Evolutionary conservation across 2,797 vertebrate species (phyloP).

Genomic region (Morus bassanus): DNA sequence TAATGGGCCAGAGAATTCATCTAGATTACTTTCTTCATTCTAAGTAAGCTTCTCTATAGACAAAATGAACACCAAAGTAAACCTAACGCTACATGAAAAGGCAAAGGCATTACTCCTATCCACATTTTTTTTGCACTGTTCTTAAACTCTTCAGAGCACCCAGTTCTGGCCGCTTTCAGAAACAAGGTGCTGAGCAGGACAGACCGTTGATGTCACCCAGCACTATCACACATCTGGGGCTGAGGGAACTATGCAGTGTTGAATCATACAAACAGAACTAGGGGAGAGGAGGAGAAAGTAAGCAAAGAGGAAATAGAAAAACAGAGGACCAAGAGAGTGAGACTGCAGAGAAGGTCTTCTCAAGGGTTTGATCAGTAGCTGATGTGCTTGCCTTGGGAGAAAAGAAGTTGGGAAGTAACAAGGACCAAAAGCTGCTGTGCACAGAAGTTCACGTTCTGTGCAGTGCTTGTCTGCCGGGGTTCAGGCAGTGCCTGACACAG

Average conservation of each 20-base stretch:
- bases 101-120: background rate
- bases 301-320: background rate
- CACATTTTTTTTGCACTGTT: background rate
- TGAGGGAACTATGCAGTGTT: background rate
- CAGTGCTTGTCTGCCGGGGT: background rate
- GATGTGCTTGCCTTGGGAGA: background rate
- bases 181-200: background rate
- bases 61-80: background rate
- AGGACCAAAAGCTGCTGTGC: background rate
- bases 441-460: background rate
- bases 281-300: background rate
- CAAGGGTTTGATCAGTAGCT: background rate
- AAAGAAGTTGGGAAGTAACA: background rate
- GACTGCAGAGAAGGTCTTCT: background rate
- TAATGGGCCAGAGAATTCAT: background rate
- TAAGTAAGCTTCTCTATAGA: background rate
- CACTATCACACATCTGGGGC: background rate
- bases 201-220: background rate
- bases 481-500: background rate
- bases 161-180: background rate
- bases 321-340: background rate
- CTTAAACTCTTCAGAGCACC: background rate
- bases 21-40: background rate
- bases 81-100: background rate
- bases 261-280: background rate